Evolutionary conservation across 1,140 invertebrate genomes (phyloP), one percentile per base, ranked within the genome.

Genomic region (Melitaea cinxia): DNA sequence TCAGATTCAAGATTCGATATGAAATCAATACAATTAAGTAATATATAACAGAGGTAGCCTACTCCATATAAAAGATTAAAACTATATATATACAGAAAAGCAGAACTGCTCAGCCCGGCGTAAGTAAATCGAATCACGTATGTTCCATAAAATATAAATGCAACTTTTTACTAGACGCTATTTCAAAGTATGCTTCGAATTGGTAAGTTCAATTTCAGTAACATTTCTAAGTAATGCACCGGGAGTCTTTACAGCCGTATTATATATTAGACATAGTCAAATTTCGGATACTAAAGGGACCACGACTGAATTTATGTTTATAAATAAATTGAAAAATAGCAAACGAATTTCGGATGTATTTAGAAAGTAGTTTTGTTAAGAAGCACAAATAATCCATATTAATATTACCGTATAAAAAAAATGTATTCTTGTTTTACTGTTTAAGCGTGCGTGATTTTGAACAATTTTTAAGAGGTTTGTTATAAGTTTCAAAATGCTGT

Each of bases 51-150:
- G 12, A 33, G 30, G 6, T 33, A 33, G 30, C 30, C 30, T 33
- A 33, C 30, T 9, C 30, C 7, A 33, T 33, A 33, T 33, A 33
- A 33, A 33, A 10, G 30, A 33, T 9, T 33, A 10, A 30, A 9
- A 4, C 4, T 30, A 30, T 4, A 4, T 30, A 53, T n/a, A 35
- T 45, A 15, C 12, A 47, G 39, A 57, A 35, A 56, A 64, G 53
- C 53, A 39, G 35, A 63, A 39, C 19, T 23, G 19, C 49, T 67
- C 45, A 63, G 52, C 47, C 60, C 23, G 30, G 54, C 45, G 54
- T 68, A 62, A 73, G 55, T 68, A 65, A 75, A 66, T 72, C 69
- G 57, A 66, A 72, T 71, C 72, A 75, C 72, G 72, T 75, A 57
- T 39, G 54, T 47, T 45, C 56, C 62, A 68, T 72, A 72, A 75